These are phyloP conservation scores for Egretta garzetta DNA, from an alignment of 2,113 vertebrate species.

Conservation along the genomic window DNA sequence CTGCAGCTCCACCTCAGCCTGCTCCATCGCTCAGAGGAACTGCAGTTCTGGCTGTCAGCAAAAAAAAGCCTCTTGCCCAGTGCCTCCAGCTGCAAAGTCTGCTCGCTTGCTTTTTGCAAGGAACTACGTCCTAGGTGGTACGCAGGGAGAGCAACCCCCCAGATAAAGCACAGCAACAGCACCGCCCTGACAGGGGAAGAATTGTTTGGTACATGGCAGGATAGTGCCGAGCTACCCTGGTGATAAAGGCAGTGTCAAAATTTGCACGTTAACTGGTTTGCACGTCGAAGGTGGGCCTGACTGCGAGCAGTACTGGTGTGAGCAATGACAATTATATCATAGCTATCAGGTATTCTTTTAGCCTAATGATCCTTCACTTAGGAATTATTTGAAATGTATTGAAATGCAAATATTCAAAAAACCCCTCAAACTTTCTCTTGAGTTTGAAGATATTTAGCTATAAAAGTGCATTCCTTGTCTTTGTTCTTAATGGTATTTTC, in stretches of 20 bases:
- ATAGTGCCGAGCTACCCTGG: background rate
- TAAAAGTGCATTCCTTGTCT: background rate
- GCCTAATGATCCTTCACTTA: background rate
- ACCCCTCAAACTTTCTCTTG: background rate
- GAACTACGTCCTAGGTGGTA: accelerated
- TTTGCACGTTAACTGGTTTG: background rate
- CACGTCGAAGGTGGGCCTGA: background rate
- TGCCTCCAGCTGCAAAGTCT: background rate
- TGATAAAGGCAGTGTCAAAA: background rate
- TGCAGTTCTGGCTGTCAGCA: background rate
- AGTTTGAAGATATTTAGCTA: background rate
- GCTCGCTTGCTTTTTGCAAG: background rate
- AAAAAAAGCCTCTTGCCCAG: background rate
- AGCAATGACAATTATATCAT: background rate
- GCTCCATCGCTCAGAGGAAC: background rate
- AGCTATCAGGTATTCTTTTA: background rate
- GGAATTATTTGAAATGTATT: background rate
- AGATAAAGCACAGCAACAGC: background rate
- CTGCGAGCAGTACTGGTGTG: accelerated
- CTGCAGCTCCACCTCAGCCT: background rate
- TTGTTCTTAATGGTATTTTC: background rate
- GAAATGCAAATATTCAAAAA: background rate
- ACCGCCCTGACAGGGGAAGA: background rate
- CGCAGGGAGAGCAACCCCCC: background rate
- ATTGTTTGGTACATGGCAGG: accelerated